phyloP scores from a whole-genome alignment of 2,888 invertebrate genomes.

The Drosophila neutralis region DNA sequence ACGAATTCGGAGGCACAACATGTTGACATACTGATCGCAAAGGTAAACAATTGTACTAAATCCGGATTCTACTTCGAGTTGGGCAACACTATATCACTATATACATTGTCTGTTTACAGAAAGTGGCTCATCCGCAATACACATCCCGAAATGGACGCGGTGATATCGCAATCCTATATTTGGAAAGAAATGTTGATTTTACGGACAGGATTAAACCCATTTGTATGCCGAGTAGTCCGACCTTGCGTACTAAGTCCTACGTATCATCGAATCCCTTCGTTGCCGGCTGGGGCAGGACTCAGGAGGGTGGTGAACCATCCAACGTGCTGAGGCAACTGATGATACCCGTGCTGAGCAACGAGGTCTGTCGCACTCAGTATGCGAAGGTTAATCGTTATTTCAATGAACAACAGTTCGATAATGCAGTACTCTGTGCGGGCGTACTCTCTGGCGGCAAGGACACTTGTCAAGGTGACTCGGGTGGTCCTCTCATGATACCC shows the following conservation, averaged over 20 bases:
- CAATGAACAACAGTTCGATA: constrained; percentile 81
- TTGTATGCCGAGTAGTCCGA: constrained; percentile 89
- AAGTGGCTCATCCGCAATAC: constrained; percentile 74
- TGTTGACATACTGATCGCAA: constrained; percentile 87
- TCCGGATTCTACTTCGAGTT: neutral
- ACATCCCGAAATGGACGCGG: constrained; percentile 86
- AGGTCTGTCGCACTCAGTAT: constrained; percentile 86
- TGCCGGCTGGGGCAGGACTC: constrained; percentile 87
- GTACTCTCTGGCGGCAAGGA: constrained; percentile 81
- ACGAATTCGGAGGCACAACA: constrained; percentile 86
- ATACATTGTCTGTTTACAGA: constrained; percentile 45
- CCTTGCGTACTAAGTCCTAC: constrained; percentile 86
- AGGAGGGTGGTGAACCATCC: constrained; percentile 87
- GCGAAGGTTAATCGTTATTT: constrained; percentile 66
- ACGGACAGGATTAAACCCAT: constrained; percentile 86
- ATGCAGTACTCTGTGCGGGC: constrained; percentile 82
- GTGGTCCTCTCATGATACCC: constrained; percentile 83
- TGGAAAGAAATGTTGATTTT: constrained; percentile 87
- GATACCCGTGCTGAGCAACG: constrained; percentile 88
- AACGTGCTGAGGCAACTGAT: constrained; percentile 88
- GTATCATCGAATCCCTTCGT: constrained; percentile 88
- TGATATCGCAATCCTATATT: constrained; percentile 91
- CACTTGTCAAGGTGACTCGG: constrained; percentile 84
- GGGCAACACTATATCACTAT: neutral
- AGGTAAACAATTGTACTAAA: constrained; percentile 61